Base-by-base conservation (phyloP, 2,888 invertebrate species). In the Eucera pruinosa region DNA sequence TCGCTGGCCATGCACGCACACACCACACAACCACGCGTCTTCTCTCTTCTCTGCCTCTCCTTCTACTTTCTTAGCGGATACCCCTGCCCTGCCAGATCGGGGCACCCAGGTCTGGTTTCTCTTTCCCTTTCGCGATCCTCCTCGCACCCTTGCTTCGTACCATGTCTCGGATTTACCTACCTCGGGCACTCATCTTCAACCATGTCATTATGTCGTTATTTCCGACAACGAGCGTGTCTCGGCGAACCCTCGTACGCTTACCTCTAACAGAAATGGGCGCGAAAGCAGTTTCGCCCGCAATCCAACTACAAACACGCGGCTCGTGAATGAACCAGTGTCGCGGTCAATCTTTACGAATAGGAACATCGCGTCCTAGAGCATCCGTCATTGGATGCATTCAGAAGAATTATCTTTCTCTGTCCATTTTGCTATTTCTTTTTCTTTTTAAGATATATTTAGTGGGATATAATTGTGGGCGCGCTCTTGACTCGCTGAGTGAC, bases 191-290 rank as follows among this genome's bases (percentile, higher is more conserved):
- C 89, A 88, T 90, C 90, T 88, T 83, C 89, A 88, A 91, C 90
- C 90, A 85, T 91, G 90, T 91, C 90, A 91, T 91, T 91, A 91
- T 91, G 90, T 91, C 90, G 90, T 91, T 91, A 91, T 91, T 91
- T 89, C 89, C 90, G 89, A 91, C 90, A 91, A 91, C 91, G 91
- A 91, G 91, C 90, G 89, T 89, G 90, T 90, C 90, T 89, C 88
- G 89, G 77, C 88, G 87, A 86, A 85, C 88, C 86, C 81, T 75
- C 79, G 80, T 78, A 75, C 80, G 84, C 78, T 80, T 80, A 66
- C 72, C 86, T 80, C 78, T 57, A 47, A 67, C 78, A 79, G 81
- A 77, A 85, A 74, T 72, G 77, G 85, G 83, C 83, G 85, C 83
- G 83, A 84, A 82, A 76, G 78, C 68, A 74, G 74, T 81, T 79